Conservation (phyloP, 2,888 invertebrate genomes). For the Phymatocera aterrima region DNA sequence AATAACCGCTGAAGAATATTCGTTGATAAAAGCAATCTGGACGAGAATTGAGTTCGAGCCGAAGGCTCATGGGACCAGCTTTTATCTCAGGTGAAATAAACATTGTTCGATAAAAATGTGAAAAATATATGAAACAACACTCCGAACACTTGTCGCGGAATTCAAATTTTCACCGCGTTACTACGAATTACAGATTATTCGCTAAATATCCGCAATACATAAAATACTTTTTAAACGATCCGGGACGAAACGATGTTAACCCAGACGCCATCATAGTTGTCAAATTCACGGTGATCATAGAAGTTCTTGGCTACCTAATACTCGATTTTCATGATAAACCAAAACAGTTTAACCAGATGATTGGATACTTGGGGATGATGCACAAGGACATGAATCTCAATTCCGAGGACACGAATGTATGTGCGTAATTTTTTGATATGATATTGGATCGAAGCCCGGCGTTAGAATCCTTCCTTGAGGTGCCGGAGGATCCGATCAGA, state of each 20-base stretch:
- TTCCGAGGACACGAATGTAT: not conserved
- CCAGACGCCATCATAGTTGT: slow-evolving; percentile 55
- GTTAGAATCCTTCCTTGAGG: too few species aligned
- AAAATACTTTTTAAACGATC: slow-evolving; percentile 60
- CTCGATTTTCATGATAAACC: slow-evolving; percentile 61
- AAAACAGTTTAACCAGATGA: slow-evolving; percentile 57
- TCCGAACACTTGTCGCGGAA: too few species aligned
- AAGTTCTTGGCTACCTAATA: slow-evolving; percentile 61
- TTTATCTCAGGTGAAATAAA: slow-evolving; percentile 56
- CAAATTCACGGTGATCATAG: slow-evolving; percentile 61
- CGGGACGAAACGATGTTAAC: slow-evolving; percentile 51
- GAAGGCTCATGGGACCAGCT: slow-evolving; percentile 60
- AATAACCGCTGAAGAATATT: slow-evolving; percentile 54
- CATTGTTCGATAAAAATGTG: not conserved
- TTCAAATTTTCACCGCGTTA: too few species aligned
- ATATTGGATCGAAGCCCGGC: too few species aligned
- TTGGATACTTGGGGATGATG: slow-evolving; percentile 63
- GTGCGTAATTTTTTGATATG: too few species aligned
- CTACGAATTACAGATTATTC: slow-evolving; percentile 55
- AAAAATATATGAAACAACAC: not conserved
- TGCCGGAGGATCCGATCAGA: too few species aligned
- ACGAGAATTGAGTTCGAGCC: slow-evolving; percentile 60
- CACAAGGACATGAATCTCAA: slow-evolving; percentile 64
- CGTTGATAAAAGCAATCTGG: slow-evolving; percentile 58
- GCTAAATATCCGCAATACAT: slow-evolving; percentile 59